Evolutionary conservation across 2,797 vertebrate genomes (phyloP), one percentile per base, ranked within the genome.

Genomic region (Acrossocheilus fasciatus): DNA sequence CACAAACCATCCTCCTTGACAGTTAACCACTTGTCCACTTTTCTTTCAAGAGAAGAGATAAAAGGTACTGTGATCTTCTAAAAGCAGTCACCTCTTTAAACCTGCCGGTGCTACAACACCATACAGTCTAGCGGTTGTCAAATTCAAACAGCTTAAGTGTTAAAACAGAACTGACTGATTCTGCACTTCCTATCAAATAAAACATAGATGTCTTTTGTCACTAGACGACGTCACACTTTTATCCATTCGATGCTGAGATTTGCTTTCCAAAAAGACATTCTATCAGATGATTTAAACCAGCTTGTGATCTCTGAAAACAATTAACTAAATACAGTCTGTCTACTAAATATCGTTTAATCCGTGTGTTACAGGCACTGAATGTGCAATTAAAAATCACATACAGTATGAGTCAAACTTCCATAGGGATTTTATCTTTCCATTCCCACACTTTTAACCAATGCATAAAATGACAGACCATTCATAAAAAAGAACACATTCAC

Each of bases 21-120:
- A 85, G 83, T 78, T 85, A 85, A 85, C 74, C 36, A 78, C 74
- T 78, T 57, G 57, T 76, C 72, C 41, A 66, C 43, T 84, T 64
- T 84, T 68, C 83, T 78, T 78, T 78, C 74, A 78, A 57, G 47
- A 77, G 12, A 64, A 57, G 15, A 78, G 73, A 85, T 85, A 69
- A 85, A 84, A 85, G 83, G 15, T 41, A 50, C 62, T 76, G 82
- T 76, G 73, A 76, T 84, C 73, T 43, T 83, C 68, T 82, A 47
- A 82, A 72, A 72, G 68, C 81, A 36, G 23, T 66, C 66, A 82
- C 47, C 80, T 70, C 72, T 84, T 83, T 66, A 76, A 50, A 45
- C 69, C 81, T 54, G 81, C 81, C 41, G 26, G 39, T 4, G 41
- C 9, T 54, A 68, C 43, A 54, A 30, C 45, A 39, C 57, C 43